Evolutionary conservation across 92 coral and sea anemone genomes (phyloP), one percentile per base, ranked within the genome.

Genomic region (Anthopleura xanthogrammica): DNA sequence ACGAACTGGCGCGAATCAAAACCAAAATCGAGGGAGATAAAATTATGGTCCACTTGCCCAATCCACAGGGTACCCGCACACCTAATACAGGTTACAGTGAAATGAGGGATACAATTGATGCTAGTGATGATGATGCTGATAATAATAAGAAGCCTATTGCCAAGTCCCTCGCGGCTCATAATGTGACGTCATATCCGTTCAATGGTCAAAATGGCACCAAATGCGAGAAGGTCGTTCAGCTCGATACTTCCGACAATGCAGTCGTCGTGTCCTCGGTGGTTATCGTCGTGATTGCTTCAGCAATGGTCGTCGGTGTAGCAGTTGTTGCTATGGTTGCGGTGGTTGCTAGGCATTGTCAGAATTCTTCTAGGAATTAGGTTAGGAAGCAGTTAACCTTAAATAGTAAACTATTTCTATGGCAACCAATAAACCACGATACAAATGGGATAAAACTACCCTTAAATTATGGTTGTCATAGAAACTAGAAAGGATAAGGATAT

Each of bases 311-410:
- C 43, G 99, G 99, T 17, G 99, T 97, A 23, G 99, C 99, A 42
- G 94, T 97, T 23, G 99, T 97, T 87, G 99, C 99, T 78, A 97
- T 97, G 99, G 98, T 97, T 74, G 99, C 99, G 3, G 99, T 97
- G 60, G 99, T 97, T 64, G 99, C 99, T 55, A 91, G 99, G 86
- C 99, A 97, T 86, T 97, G 98, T 80, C 99, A 97, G 80, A 95
- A 93, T 72, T 90, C 99, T 43, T 91, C 99, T 46, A 89, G 98
- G 86, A 76, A 77, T 66, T 77, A 36, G 52, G 46, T 39, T 19
- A 36, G 19, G 42, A 52, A 20, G 10, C 39, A 66, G 7, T 66
- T 14, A 66, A 23, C 72, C 20, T 23, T 23, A 66, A 17, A 66
- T 16, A 81, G 23, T 36, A 36, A 12, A 16, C 17, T 54, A 43